These are phyloP conservation scores for Cossypha dichroa DNA, from an alignment of 2,797 vertebrate species.

Conservation along the genomic window DNA sequence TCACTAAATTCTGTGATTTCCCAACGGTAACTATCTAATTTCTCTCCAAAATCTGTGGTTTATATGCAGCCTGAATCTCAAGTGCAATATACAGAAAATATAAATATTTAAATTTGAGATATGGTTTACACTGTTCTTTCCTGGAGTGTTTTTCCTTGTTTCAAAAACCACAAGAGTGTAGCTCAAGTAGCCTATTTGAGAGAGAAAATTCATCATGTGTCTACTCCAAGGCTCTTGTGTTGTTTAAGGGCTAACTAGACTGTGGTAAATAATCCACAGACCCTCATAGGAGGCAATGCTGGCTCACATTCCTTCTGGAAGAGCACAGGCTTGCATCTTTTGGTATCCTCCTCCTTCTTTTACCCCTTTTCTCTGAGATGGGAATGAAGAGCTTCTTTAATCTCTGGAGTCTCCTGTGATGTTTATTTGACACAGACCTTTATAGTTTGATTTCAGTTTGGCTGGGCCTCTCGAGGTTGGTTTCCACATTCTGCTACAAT, in stretches of 20 bases:
- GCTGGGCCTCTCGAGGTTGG: not conserved
- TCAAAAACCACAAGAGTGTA: not conserved
- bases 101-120: conserved; percentile 29
- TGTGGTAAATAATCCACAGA: conserved; percentile 31
- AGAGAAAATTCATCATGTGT: not conserved
- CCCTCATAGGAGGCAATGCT: not conserved
- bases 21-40: not conserved
- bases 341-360: not conserved
- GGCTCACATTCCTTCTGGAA: not conserved
- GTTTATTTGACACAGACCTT: not conserved
- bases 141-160: conserved; percentile 21
- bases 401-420: not conserved
- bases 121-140: not conserved
- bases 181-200: not conserved
- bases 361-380: not conserved
- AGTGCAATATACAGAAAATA: conserved; percentile 3
- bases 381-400: not conserved
- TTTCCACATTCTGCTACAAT: not conserved
- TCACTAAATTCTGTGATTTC: not conserved
- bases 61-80: not conserved
- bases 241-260: not conserved
- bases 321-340: not conserved
- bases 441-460: not conserved
- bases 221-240: not conserved
- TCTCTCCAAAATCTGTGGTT: not conserved